Evolutionary conservation across 2,797 vertebrate species (phyloP).

Genomic region (Taenioides sp.): DNA sequence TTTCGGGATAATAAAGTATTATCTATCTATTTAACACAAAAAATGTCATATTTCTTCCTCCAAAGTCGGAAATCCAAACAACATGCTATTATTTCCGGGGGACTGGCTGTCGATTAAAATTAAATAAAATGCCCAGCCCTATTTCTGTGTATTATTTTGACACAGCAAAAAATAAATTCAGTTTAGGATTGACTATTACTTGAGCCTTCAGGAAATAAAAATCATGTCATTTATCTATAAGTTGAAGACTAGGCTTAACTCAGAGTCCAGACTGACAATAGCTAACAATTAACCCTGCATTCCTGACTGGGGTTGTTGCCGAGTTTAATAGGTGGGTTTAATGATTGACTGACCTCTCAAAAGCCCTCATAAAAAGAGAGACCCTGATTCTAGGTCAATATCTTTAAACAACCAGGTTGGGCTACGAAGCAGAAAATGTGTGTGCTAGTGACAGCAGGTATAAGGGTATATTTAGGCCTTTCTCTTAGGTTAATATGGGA

Average conservation of each 20-base stretch:
- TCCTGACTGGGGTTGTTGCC: conserved; percentile 62
- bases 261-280: conserved; percentile 51
- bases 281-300: conserved; percentile 77
- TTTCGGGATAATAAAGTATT: no score
- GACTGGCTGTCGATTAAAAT: no score
- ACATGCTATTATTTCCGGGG: no score
- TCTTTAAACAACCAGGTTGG: conserved; percentile 59
- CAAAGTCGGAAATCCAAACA: no score
- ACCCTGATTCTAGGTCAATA: conserved; percentile 60
- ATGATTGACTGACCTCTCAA: conserved; percentile 73
- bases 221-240: conserved; percentile 36
- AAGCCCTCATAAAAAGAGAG: conserved; percentile 65
- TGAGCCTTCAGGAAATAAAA: conserved; percentile 14
- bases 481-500: conserved; percentile 29
- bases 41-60: no score
- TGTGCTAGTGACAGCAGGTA: conserved; percentile 66
- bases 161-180: neutral
- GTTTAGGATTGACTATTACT: neutral
- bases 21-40: no score
- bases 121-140: no score
- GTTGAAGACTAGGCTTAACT: conserved; percentile 47
- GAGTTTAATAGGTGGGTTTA: conserved; percentile 68
- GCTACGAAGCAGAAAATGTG: conserved; percentile 48
- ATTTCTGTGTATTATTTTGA: neutral
- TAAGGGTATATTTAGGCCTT: conserved; percentile 47